Percentiles rank a stretch among this genome's conserved stretches.
phyloP scores from a whole-genome alignment of 2,888 invertebrate genomes.

The Andrena fulva region DNA sequence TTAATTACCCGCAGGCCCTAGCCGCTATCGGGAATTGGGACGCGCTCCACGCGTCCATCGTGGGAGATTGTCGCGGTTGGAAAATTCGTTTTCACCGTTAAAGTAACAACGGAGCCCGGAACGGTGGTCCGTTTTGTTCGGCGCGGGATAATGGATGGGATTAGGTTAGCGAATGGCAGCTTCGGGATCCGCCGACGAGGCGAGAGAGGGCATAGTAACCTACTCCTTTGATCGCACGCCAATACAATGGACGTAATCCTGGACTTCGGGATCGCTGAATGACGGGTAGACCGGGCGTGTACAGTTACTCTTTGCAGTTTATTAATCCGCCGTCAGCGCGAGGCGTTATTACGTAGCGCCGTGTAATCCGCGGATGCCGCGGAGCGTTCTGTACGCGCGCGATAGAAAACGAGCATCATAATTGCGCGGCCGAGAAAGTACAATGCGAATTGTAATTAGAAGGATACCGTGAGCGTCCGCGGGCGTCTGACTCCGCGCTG shows the following conservation, averaged over 20 bases:
- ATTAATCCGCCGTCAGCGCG: slow-evolving; percentile 7
- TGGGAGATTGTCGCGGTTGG: slow-evolving; percentile 49
- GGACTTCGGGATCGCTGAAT: slow-evolving; percentile 2
- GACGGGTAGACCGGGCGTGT: slow-evolving; percentile 10
- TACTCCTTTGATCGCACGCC: slow-evolving; percentile 37
- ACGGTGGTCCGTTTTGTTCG: slow-evolving; percentile 39
- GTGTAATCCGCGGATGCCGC: slow-evolving; percentile 1
- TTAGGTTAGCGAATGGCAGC: slow-evolving; percentile 41
- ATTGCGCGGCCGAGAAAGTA: not conserved
- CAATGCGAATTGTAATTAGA: not conserved
- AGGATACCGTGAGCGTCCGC: not conserved
- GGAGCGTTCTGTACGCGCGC: not conserved
- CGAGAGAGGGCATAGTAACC: slow-evolving; percentile 33
- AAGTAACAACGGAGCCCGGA: slow-evolving; percentile 40
- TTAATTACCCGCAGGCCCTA: slow-evolving; percentile 45
- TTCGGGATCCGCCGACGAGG: slow-evolving; percentile 33
- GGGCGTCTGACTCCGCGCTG: not conserved
- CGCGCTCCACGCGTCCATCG: slow-evolving; percentile 47
- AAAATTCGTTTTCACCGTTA: slow-evolving; percentile 60
- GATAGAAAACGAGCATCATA: slow-evolving; percentile 8
- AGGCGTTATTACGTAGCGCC: not conserved
- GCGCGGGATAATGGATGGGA: slow-evolving; percentile 9
- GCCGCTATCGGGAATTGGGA: slow-evolving; percentile 33
- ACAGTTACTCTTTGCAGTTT: slow-evolving; percentile 44
- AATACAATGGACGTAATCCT: slow-evolving; percentile 33